phyloP scores from a whole-genome alignment of 2,797 vertebrate genomes.

The Acanthornis magna region DNA sequence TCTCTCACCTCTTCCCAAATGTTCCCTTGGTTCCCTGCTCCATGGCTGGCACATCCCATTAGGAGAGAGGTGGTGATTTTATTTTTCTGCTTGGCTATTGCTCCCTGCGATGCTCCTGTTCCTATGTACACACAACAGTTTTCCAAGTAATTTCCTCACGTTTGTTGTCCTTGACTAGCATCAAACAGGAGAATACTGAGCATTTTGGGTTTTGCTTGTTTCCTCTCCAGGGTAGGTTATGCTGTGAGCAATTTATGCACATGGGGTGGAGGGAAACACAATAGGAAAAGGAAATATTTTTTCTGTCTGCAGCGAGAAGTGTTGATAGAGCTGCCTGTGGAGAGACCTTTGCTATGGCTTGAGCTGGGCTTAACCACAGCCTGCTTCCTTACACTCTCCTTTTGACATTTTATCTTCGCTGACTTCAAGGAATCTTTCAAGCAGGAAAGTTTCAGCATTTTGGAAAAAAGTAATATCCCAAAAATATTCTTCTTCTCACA shows the following conservation, averaged over 20 bases:
- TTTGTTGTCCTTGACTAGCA: not conserved
- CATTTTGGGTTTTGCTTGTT: not conserved
- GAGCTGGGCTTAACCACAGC: not conserved
- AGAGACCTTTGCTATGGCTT: not conserved
- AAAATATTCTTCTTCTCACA: not conserved
- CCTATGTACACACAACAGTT: not conserved
- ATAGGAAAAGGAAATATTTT: not conserved
- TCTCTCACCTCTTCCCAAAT: not conserved
- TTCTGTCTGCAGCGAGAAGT: not conserved
- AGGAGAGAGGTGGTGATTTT: not conserved
- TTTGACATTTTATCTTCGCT: not conserved
- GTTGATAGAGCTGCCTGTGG: not conserved
- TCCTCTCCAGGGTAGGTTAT: not conserved
- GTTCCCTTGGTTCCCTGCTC: not conserved
- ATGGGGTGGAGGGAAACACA: not conserved
- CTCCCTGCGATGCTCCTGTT: not conserved
- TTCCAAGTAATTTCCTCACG: not conserved
- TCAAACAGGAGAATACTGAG: not conserved
- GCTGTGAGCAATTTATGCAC: not conserved
- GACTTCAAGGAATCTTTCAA: not conserved
- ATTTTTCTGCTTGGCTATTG: not conserved
- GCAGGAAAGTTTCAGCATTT: not conserved
- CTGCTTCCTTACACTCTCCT: not conserved
- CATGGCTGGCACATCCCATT: not conserved
- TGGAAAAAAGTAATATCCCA: not conserved